Percentiles rank a stretch among this genome's conserved stretches.
Evolutionary conservation across 2,797 vertebrate species (phyloP).

Genomic region (Karalla daura): DNA sequence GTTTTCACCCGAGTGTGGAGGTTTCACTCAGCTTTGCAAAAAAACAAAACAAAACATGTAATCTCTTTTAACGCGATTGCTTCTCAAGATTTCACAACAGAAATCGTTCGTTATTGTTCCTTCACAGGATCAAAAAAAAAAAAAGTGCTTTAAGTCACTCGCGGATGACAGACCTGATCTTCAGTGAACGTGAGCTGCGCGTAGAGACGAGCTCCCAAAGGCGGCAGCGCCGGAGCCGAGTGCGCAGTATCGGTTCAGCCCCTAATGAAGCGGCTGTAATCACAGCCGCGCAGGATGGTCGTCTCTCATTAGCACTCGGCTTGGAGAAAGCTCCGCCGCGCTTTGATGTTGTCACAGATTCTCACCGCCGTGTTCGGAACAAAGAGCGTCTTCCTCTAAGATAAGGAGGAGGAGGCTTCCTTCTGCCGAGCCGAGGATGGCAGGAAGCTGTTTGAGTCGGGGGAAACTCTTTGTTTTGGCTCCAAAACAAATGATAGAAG

Average conservation of each 20-base stretch:
- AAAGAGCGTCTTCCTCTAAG: constrained; percentile 78
- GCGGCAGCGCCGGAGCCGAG: constrained; percentile 37
- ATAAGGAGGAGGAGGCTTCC: constrained; percentile 75
- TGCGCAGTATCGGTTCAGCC: constrained; percentile 44
- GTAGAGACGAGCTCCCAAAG: constrained; percentile 59
- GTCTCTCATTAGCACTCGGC: constrained; percentile 77
- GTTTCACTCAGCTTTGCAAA: constrained; percentile 42
- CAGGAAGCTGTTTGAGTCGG: constrained; percentile 72
- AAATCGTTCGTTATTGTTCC: constrained; percentile 46
- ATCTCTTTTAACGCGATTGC: constrained; percentile 50
- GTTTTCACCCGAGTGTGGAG: constrained; percentile 20
- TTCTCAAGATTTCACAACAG: constrained; percentile 45
- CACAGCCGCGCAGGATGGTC: constrained; percentile 70
- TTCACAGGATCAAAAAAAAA: constrained; percentile 66
- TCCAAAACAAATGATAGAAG: constrained; percentile 63
- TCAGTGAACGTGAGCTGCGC: constrained; percentile 56
- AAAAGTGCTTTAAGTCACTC: constrained; percentile 63
- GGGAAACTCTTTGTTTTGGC: constrained; percentile 78
- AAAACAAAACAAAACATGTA: constrained; percentile 49
- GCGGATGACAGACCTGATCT: constrained; percentile 63
- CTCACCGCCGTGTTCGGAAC: constrained; percentile 78
- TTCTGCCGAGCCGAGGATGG: constrained; percentile 70
- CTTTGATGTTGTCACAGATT: constrained; percentile 85
- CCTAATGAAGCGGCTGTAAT: constrained; percentile 78
- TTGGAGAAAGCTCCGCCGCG: constrained; percentile 57